phyloP scores from a whole-genome alignment of 2,797 vertebrate species.

The Macropodus opercularis region DNA sequence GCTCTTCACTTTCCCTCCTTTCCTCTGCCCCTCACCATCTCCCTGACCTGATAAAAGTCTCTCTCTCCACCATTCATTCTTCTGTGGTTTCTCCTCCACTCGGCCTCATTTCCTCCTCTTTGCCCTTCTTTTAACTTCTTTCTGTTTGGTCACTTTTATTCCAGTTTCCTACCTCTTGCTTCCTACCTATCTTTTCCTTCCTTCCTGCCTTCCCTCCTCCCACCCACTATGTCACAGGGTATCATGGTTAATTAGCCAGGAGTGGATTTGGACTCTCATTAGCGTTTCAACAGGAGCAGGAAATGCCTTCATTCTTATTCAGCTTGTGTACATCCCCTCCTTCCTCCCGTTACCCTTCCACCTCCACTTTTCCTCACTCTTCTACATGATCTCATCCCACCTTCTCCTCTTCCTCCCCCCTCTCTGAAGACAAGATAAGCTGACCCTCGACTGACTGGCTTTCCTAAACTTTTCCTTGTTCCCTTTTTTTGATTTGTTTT shows the following conservation, averaged over 20 bases:
- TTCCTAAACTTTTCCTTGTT: conserved; percentile 64
- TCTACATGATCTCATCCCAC: conserved; percentile 4
- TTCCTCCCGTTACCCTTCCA: neutral
- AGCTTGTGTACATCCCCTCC: conserved; percentile 32
- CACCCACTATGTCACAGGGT: conserved; percentile 67
- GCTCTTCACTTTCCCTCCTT: conserved; percentile 17
- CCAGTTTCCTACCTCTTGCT: neutral
- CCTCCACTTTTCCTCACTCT: conserved; percentile 10
- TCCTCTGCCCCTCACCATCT: conserved; percentile 25
- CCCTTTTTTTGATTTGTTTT: conserved; percentile 61
- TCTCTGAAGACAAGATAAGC: conserved; percentile 55
- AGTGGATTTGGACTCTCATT: conserved; percentile 75
- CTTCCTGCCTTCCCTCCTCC: neutral
- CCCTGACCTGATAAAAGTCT: conserved; percentile 48
- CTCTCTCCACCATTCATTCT: conserved; percentile 18
- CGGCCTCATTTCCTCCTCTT: conserved; percentile 24
- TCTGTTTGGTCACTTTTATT: conserved; percentile 2
- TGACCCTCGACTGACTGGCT: conserved; percentile 45
- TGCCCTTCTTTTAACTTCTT: neutral
- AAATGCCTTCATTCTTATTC: conserved; percentile 70
- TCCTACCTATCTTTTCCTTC: neutral
- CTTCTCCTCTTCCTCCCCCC: conserved; percentile 11
- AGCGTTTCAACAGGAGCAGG: conserved; percentile 62
- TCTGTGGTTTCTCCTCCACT: conserved; percentile 15
- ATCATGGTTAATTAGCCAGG: conserved; percentile 78